Percentiles rank a stretch among this genome's conserved stretches.
Evolutionary conservation across 30 jellyfish, hydroid and myxozoan species (phyloP).

Genomic region (Rhopilema esculentum): DNA sequence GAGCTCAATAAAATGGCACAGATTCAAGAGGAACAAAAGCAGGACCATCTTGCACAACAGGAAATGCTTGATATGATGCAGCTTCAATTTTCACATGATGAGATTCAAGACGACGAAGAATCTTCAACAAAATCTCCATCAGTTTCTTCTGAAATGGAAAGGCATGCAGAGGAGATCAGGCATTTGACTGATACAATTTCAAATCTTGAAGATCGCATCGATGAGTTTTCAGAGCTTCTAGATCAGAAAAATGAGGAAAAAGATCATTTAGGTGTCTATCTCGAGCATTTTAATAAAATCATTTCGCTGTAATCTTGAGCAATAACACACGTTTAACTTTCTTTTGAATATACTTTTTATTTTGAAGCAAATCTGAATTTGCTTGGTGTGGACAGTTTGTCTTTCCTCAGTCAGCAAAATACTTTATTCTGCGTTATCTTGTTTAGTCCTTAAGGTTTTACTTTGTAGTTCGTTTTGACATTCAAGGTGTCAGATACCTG

Average conservation of each 20-base stretch:
- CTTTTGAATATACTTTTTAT: too few species aligned
- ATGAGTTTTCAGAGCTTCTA: constrained; percentile 60
- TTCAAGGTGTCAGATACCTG: too few species aligned
- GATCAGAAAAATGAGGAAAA: constrained; percentile 75
- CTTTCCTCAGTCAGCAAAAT: too few species aligned
- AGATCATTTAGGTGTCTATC: constrained; percentile 24
- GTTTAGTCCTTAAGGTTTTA: too few species aligned
- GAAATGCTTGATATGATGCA: constrained; percentile 84
- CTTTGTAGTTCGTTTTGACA: too few species aligned
- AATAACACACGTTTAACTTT: not conserved
- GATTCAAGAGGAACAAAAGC: constrained; percentile 52
- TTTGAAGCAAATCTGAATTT: too few species aligned
- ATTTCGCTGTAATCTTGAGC: not conserved
- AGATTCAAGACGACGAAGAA: constrained; percentile 41
- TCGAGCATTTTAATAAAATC: not conserved
- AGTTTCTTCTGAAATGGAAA: constrained; percentile 21
- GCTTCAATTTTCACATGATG: constrained; percentile 66
- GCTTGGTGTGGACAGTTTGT: too few species aligned
- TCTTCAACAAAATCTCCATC: constrained; percentile 4
- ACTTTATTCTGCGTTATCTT: too few species aligned
- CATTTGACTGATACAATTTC: constrained; percentile 66
- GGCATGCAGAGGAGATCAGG: constrained; percentile 75
- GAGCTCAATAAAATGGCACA: constrained; percentile 56
- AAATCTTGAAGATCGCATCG: constrained; percentile 73
- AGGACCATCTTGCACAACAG: constrained; percentile 73